A percentile compares a stretch with the other conserved stretches of the same genome.
Evolutionary conservation across 1,140 invertebrate genomes (phyloP).

Genomic region (Homarus americanus): DNA sequence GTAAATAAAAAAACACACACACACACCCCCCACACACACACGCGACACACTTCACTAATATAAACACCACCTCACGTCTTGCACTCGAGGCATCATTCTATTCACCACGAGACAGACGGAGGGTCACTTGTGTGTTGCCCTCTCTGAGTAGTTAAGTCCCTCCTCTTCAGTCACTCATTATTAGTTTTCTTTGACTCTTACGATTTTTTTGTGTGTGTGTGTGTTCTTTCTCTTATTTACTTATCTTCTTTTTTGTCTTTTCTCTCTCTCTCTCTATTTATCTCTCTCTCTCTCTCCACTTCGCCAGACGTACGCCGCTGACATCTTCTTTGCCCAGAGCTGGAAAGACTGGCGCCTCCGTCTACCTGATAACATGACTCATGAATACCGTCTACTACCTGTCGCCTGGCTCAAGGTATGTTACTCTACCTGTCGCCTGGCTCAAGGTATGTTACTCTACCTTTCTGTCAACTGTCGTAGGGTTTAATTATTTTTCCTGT

Average conservation of each 20-base stretch:
- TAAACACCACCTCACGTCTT: too few species aligned
- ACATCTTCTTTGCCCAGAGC: conserved; percentile 94
- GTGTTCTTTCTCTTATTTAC: neutral
- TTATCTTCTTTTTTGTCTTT: neutral
- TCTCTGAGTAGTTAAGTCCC: neutral
- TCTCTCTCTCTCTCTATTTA: too few species aligned
- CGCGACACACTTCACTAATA: too few species aligned
- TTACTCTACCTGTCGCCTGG: neutral
- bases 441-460: conserved; percentile 42
- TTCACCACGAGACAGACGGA: too few species aligned
- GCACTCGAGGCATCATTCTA: too few species aligned
- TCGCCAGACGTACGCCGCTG: conserved; percentile 89
- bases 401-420: conserved; percentile 76
- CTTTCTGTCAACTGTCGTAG: too few species aligned
- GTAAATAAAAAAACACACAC: too few species aligned
- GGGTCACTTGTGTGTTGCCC: neutral
- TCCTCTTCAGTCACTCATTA: neutral
- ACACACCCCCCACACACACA: too few species aligned
- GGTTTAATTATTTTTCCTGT: too few species aligned
- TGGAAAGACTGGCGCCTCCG: conserved; percentile 93
- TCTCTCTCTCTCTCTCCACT: neutral
- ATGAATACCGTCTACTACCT: conserved; percentile 83
- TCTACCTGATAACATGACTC: conserved; percentile 90
- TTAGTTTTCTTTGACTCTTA: neutral
- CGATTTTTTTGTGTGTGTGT: neutral